Percentiles rank a stretch among this genome's conserved stretches.
Conservation (phyloP, 2,113 vertebrate genomes). For the Jaculus jaculus region DNA sequence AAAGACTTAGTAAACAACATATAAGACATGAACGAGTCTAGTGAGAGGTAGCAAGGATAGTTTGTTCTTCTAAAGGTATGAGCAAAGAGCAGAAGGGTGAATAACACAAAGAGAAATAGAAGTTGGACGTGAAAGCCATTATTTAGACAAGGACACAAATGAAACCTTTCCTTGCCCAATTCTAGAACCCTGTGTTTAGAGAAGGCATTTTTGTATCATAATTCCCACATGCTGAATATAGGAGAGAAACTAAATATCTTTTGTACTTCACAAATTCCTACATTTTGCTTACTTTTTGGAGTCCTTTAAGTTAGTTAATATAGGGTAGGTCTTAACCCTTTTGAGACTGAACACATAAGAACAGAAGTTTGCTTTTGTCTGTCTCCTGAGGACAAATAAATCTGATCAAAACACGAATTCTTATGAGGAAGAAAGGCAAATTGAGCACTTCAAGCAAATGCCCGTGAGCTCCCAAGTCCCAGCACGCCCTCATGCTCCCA, state of each 20-base stretch:
- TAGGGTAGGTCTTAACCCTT: neutral
- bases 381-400: conserved; percentile 2
- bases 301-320: neutral
- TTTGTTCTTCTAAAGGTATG: neutral
- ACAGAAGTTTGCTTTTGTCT: neutral
- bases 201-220: conserved; percentile 61
- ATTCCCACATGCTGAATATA: conserved; percentile 51
- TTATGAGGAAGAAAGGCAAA: neutral
- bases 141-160: conserved; percentile 55
- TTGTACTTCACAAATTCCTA: conserved; percentile 37
- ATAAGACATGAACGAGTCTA: neutral
- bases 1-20: neutral
- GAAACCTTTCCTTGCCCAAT: conserved; percentile 42
- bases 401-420: neutral
- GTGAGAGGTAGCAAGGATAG: neutral
- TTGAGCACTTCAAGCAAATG: neutral
- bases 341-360: neutral
- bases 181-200: conserved; percentile 58
- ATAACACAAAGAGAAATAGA: conserved; percentile 35
- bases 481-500: neutral
- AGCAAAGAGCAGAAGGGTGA: conserved; percentile 4
- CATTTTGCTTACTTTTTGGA: conserved; percentile 31
- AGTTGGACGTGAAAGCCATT: conserved; percentile 26
- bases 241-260: neutral
- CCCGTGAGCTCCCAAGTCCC: neutral